Evolutionary conservation across 2,797 vertebrate species (phyloP).

Genomic region (Gadopsis bispinosus): DNA sequence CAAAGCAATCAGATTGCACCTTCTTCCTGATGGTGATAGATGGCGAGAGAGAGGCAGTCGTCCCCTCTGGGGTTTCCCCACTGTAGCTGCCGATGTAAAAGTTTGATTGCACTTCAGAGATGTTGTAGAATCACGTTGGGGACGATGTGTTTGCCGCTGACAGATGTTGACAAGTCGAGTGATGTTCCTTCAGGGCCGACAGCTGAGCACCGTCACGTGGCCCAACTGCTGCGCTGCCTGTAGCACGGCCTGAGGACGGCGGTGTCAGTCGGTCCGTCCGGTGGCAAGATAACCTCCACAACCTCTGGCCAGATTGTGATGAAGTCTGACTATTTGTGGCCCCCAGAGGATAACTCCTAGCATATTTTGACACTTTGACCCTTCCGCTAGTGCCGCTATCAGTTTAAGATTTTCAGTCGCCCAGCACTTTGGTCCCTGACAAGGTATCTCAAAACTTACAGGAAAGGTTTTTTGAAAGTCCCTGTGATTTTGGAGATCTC

Average conservation of each 20-base stretch:
- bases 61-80: slow-evolving; percentile 38
- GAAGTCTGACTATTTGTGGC: background rate
- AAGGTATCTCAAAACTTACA: background rate
- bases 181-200: slow-evolving; percentile 53
- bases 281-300: background rate
- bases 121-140: slow-evolving; percentile 23
- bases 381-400: background rate
- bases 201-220: slow-evolving; percentile 51
- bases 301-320: background rate
- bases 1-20: slow-evolving; percentile 57
- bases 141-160: slow-evolving; percentile 28
- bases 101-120: slow-evolving; percentile 60
- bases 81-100: slow-evolving; percentile 31
- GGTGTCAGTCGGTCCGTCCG: background rate
- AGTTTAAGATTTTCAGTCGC: background rate
- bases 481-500: no score
- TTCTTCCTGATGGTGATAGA: slow-evolving; percentile 63
- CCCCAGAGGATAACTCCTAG: background rate
- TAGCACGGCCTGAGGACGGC: background rate
- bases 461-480: background rate
- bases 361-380: background rate
- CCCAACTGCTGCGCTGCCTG: background rate
- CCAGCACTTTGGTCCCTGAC: background rate
- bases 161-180: slow-evolving; percentile 54
- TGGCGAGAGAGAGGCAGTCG: slow-evolving; percentile 22